Percentiles rank a stretch among this genome's conserved stretches.
These are phyloP conservation scores for Pseudomyrmex sp. DNA, from an alignment of 1,140 invertebrate genomes.

Conservation along the genomic window DNA sequence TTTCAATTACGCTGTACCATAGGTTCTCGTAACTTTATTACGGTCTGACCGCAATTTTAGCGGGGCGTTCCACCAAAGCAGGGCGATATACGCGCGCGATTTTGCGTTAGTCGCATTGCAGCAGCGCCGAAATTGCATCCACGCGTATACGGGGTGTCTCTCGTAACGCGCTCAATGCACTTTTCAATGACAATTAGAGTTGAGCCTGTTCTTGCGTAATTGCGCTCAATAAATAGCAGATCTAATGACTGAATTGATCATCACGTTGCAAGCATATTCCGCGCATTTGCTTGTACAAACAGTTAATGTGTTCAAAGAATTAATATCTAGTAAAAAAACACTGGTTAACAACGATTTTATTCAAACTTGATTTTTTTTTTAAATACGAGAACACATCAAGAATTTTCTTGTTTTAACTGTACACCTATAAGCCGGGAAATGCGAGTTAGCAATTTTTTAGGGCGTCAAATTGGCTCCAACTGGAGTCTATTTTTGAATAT, in stretches of 20 bases:
- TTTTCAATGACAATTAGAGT: slow-evolving; percentile 62
- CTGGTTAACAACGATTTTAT: too few relatives aligned
- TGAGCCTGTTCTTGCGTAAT: slow-evolving; percentile 27
- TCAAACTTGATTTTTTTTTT: too few relatives aligned
- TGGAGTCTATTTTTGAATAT: slow-evolving; percentile 50
- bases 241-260: slow-evolving; percentile 33
- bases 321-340: too few relatives aligned
- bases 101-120: slow-evolving; percentile 52
- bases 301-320: neutral
- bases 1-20: slow-evolving; percentile 58
- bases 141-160: slow-evolving; percentile 43
- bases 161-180: slow-evolving; percentile 61
- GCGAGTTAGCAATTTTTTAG: slow-evolving; percentile 16
- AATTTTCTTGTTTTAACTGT: neutral
- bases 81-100: slow-evolving; percentile 35
- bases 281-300: slow-evolving; percentile 2
- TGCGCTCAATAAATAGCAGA: slow-evolving; percentile 15
- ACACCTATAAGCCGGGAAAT: neutral
- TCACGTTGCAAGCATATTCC: neutral
- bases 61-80: slow-evolving; percentile 55
- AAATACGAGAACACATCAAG: too few relatives aligned
- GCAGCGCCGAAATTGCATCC: slow-evolving; percentile 42
- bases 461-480: slow-evolving; percentile 34
- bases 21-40: slow-evolving; percentile 66
- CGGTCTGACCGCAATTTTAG: slow-evolving; percentile 65